Base-by-base conservation (phyloP, 2,113 vertebrate species). In the Actenoides lindsayi region DNA sequence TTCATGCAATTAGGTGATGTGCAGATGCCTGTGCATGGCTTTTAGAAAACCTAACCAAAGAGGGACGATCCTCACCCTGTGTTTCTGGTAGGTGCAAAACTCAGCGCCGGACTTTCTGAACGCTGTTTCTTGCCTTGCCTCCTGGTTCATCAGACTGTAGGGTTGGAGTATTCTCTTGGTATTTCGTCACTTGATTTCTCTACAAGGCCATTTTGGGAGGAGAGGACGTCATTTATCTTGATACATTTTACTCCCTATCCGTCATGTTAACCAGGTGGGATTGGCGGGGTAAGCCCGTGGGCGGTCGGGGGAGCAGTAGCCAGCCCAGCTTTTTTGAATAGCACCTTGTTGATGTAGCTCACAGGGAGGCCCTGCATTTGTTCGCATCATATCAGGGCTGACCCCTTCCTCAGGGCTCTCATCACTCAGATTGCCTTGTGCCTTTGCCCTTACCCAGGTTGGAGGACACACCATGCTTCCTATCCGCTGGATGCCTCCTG, bases 381-480 rank as follows among this genome's bases (percentile, higher is more conserved):
- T 56, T 60, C 80, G 53, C 6, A 9, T 63, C 13, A 1, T 2
- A 1, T 16, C 24, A 56, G 57, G 57, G 63, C 42, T 81, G 84
- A 54, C 6, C 35, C 31, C 11, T 74, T 87, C 39, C 31, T 59
- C 37, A 14, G 41, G 30, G 13, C 33, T 25, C 27, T 37, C 42
- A n/a, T 78, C 53, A 93, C 87, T 77, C 56, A 90, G 14, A 18
- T 92, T 83, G 68, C 23, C 67, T 77, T 83, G 30, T 97, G 42
- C 90, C 79, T 97, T 94, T 60, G 57, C 35, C 60, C 70, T 91
- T 56, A 65, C 68, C 17, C 95, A 99, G 99, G 99, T 99, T 81
- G 99, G 99, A 97, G 99, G 99, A 94, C 99, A 99, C 79, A 99
- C 99, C 95, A 99, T 99, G 99, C 98, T 99, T 89, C 99, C 99